Evolutionary conservation across 2,113 vertebrate species (phyloP).

Genomic region (rabbit (Oryctolagus cuniculus)): mOryCun1.1 NC_091432.1:153982501-153983000

Average conservation of each 20-base stretch:
- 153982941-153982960: neutral
- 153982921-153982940: no score
- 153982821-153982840: neutral
- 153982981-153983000: neutral
- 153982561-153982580: slow-evolving; percentile 87
- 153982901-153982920: no score
- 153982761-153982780: neutral
- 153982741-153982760: neutral
- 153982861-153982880: neutral
- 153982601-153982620: slow-evolving; percentile 89
- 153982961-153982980: neutral
- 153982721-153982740: neutral
- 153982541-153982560: slow-evolving; percentile 91
- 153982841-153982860: neutral
- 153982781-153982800: slow-evolving; percentile 25
- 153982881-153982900: neutral
- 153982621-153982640: slow-evolving; percentile 90
- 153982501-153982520: slow-evolving; percentile 86
- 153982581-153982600: slow-evolving; percentile 91
- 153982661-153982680: slow-evolving; percentile 72
- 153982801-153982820: neutral
- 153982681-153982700: neutral
- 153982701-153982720: rapidly evolving
- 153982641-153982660: slow-evolving; percentile 89
- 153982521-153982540: slow-evolving; percentile 71